Base-by-base conservation (phyloP, 1,140 invertebrate species). In the Sogatella furcifera region DNA sequence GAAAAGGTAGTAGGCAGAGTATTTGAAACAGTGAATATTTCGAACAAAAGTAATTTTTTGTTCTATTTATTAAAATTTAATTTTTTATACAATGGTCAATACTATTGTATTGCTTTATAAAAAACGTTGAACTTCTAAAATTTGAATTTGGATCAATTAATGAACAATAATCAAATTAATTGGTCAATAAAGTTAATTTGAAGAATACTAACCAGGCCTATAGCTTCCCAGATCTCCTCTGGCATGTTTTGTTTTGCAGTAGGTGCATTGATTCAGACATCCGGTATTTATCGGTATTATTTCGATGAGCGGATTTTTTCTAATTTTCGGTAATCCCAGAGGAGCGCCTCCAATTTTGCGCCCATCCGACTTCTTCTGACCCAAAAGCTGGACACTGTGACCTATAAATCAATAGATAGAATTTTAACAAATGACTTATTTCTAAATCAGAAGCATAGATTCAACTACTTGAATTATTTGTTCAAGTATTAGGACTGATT, bases 211-310 rank as follows among this genome's bases (percentile, higher is more conserved):
- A 76, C 74, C 74, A 0, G 90, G 85, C 0, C 84, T 82, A 76
- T 98, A 99, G 72, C 94, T 97, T 0, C 90, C 94, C 1, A 99
- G 72, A 71, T 98, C 90, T 0, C 97, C 97, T 63, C 96, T 75
- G 0, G 96, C 96, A 75, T 97, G 93, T 72, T 98, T 98, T 0
- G 96, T 99, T 74, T 98, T 98, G 70, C 96, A 98, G 71, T 98
- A 99, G 0, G 96, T 98, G 72, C 97, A 99, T 66, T 97, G 91
- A 77, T 99, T 99, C 5, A 99, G 74, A 71, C 97, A 99, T 0
- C 95, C 97, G 2, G 94, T 97, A 73, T 95, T 98, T 14, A 99
- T 97, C 0, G 97, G 84, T 64, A 99, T 96, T 55, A 99, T 98
- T 80, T 99, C 97, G 63, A 99, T 90, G 0, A 98, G 76, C 5